Percentiles rank a stretch among this genome's conserved stretches.
Conservation (phyloP, 2,888 invertebrate species). For the Celastrina argiolus region DNA sequence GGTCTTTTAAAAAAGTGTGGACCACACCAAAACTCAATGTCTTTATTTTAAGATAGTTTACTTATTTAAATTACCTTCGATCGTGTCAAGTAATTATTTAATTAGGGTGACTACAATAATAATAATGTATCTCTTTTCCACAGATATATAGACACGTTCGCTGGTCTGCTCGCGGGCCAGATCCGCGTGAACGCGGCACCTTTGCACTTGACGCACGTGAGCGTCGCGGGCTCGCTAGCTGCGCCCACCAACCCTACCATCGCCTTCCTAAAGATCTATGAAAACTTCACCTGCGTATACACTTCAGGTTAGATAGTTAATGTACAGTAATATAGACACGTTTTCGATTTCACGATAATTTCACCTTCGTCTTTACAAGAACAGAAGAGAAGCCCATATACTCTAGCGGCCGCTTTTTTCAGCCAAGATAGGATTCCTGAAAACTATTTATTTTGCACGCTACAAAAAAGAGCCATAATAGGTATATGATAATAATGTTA, state of each 20-base stretch:
- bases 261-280: constrained; percentile 92
- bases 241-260: constrained; percentile 82
- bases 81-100: not conserved
- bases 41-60: too few species aligned
- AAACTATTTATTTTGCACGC: not conserved
- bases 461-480: not conserved
- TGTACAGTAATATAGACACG: too few species aligned
- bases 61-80: too few species aligned
- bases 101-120: not conserved
- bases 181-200: constrained; percentile 93
- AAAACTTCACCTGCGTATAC: constrained; percentile 92
- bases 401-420: not conserved
- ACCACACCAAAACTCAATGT: too few species aligned
- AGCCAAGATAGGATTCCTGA: not conserved
- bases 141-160: constrained; percentile 95
- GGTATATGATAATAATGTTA: too few species aligned
- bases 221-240: constrained; percentile 90
- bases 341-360: too few species aligned
- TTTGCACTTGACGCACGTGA: constrained; percentile 90
- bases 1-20: too few species aligned
- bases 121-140: constrained; percentile 25
- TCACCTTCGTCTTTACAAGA: too few species aligned
- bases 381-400: not conserved
- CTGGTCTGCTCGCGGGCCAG: constrained; percentile 91
- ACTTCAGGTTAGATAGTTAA: constrained; percentile 81